Percentiles rank a stretch among this genome's conserved stretches.
Conservation (phyloP, 2,797 vertebrate species). For the Limosa lapponica region DNA sequence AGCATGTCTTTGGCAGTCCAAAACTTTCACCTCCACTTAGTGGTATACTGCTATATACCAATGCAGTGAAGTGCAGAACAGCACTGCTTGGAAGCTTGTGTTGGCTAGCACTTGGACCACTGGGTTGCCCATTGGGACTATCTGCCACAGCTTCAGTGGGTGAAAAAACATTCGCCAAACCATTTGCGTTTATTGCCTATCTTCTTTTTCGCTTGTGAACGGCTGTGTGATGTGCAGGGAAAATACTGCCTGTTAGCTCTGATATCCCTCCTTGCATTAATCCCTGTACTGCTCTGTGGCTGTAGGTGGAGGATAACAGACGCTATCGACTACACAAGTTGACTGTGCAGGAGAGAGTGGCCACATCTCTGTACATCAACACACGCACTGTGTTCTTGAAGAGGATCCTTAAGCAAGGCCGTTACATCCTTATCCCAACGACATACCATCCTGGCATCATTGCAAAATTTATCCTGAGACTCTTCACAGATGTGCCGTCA, state of each 20-base stretch:
- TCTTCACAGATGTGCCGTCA: slow-evolving; percentile 88
- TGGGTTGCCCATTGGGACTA: neutral
- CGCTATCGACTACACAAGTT: slow-evolving; percentile 89
- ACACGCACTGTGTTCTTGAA: slow-evolving; percentile 87
- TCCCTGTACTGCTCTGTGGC: neutral
- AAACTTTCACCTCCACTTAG: neutral
- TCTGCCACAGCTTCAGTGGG: neutral
- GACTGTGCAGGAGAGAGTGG: slow-evolving; percentile 81
- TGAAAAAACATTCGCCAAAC: neutral
- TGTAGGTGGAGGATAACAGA: slow-evolving; percentile 93
- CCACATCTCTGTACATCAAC: slow-evolving; percentile 86
- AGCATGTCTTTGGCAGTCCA: neutral
- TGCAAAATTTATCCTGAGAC: slow-evolving; percentile 87
- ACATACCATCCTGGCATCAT: slow-evolving; percentile 80
- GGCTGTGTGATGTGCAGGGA: neutral
- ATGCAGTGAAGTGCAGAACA: neutral
- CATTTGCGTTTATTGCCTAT: fast-evolving
- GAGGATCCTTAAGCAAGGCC: slow-evolving; percentile 80
- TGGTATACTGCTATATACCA: fast-evolving
- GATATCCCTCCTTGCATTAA: neutral
- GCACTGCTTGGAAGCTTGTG: neutral
- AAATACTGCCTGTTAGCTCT: neutral
- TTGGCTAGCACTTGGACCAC: neutral
- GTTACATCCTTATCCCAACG: slow-evolving; percentile 89
- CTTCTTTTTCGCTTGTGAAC: neutral